Evolutionary conservation across 2,888 invertebrate genomes (phyloP), one percentile per base, ranked within the genome.

Genomic region (Didymodactylos carnosus): DNA sequence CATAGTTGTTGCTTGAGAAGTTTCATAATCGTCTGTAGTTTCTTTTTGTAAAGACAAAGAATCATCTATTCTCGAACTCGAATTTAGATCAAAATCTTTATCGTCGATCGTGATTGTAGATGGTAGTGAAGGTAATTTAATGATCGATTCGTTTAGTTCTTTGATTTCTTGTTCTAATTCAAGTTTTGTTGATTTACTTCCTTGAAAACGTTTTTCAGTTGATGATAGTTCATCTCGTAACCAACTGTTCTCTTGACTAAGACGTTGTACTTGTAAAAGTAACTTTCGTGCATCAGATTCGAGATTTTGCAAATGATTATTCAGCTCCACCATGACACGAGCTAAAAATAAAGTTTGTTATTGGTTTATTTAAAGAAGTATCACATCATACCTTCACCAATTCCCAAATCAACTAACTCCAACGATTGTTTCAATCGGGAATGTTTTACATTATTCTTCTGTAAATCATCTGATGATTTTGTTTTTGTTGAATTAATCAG

Each of bases 181-280:
- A 39, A 27, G 40, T 70, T 41, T 70, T 14, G 16, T 39, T 70
- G 25, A 40, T 16, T 25, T 39, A 25, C 70, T 70, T 25, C 29
- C 40, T 25, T 41, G 70, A 35, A 62, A 35, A 62, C n/a, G 25
- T 62, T 62, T 29, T 62, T 62, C 62, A 11, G 62, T 62, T 27
- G 11, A 2, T 4, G 70, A 40, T 76, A 99, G 86, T 85, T 99
- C 98, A 83, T 99, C 98, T 70, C 97, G 86, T 5, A 98, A 87
- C 98, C 98, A 99, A 7, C 95, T 97, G 84, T 99, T 99, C 86
- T 98, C 98, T 35, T 62, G 35, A 35, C 35, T 35, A 35, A 62
- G 35, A 19, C 62, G 62, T 62, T 35, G 62, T 19, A 62, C 62
- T 62, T 62, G 62, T 62, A 62, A 35, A 29, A 62, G 29, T 62